phyloP scores from a whole-genome alignment of 2,113 vertebrate genomes.

The Pandion haliaetus region DNA sequence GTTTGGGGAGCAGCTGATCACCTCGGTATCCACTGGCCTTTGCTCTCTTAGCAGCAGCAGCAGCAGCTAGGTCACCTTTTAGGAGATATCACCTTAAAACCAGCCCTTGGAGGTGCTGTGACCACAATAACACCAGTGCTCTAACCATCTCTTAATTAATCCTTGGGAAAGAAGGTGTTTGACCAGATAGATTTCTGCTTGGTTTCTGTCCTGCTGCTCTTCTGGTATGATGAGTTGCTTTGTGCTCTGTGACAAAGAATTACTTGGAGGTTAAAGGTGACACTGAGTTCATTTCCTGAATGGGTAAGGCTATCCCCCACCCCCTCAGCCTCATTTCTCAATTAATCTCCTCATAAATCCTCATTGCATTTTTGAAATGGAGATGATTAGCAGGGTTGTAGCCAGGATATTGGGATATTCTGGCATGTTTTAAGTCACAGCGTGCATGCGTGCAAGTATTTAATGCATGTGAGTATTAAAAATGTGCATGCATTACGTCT shows the following conservation, averaged over 20 bases:
- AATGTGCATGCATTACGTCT: background rate
- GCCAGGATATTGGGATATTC: background rate
- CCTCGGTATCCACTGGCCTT: background rate
- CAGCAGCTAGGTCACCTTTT: background rate
- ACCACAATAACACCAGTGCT: background rate
- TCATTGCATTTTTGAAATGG: background rate
- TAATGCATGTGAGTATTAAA: background rate
- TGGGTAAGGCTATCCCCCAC: background rate
- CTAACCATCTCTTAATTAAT: background rate
- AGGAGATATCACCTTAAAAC: background rate
- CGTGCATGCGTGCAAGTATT: background rate
- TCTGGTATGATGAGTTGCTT: conserved; percentile 32
- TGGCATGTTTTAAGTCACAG: background rate
- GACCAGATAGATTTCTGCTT: background rate
- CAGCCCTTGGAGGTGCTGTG: background rate
- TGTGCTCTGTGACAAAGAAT: conserved; percentile 36
- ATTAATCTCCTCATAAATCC: conserved; percentile 53
- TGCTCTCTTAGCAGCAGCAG: background rate
- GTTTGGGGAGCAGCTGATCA: background rate
- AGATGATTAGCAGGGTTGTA: conserved; percentile 13
- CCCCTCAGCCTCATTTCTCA: background rate
- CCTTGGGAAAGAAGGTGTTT: conserved; percentile 29
- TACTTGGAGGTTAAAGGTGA: conserved; percentile 36
- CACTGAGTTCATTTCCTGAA: background rate
- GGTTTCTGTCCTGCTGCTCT: conserved; percentile 17